phyloP scores from a whole-genome alignment of 2,797 vertebrate species.

The Thaleichthys pacificus region DNA sequence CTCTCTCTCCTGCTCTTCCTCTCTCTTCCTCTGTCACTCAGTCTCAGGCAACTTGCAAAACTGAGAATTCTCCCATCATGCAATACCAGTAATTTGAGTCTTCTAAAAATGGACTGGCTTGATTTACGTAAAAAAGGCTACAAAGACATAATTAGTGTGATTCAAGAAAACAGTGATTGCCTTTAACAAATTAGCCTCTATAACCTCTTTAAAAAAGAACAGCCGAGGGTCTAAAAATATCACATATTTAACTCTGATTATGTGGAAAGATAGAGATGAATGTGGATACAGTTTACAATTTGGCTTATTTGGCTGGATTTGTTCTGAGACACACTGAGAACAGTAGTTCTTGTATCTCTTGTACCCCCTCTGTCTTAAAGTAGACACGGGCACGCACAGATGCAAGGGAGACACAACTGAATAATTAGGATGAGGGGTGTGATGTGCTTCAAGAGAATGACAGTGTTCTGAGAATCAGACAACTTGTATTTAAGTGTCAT shows the following conservation, averaged over 20 bases:
- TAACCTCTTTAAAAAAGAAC: conserved; percentile 6
- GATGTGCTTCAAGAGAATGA: conserved; percentile 29
- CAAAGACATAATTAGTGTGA: not conserved
- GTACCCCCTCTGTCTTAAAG: not conserved
- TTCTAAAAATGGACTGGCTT: not conserved
- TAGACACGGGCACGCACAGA: conserved; percentile 42
- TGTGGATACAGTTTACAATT: conserved; percentile 40
- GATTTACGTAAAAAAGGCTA: not conserved
- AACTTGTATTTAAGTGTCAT: conserved; percentile 13
- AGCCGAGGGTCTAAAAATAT: conserved; percentile 10
- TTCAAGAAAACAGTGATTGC: not conserved
- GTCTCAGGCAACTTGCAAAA: not conserved
- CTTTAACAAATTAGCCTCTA: not conserved
- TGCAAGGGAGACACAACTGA: conserved; percentile 41
- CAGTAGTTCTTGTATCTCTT: conserved; percentile 23
- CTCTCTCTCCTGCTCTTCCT: not conserved
- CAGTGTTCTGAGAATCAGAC: conserved; percentile 8
- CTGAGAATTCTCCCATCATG: not conserved
- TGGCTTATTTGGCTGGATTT: not conserved
- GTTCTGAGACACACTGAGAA: conserved; percentile 30
- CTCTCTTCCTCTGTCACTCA: not conserved
- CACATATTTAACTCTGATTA: conserved; percentile 18
- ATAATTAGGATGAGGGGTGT: conserved; percentile 45
- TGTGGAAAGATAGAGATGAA: conserved; percentile 49
- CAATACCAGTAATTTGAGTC: not conserved